Evolutionary conservation across 2,888 invertebrate species (phyloP).

Genomic region (Callimorpha dominula): DNA sequence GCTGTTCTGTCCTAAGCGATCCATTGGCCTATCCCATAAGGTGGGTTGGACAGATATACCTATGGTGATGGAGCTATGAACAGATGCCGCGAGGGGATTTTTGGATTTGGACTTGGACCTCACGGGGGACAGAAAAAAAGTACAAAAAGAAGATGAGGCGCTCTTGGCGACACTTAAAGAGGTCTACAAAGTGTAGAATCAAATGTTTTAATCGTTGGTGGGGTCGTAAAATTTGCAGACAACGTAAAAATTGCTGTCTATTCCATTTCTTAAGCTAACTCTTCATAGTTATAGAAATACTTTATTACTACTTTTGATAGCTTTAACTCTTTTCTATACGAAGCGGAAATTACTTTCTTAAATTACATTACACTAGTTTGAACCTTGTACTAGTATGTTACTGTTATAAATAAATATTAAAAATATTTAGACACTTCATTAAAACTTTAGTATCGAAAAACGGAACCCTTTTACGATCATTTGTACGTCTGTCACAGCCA

Average conservation of each 20-base stretch:
- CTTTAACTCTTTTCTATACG: not conserved
- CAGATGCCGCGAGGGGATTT: not conserved
- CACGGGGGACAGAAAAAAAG: not conserved
- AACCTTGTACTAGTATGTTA: not conserved
- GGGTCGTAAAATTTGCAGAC: not conserved
- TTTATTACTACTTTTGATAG: not conserved
- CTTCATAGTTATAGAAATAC: not conserved
- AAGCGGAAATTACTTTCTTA: not conserved
- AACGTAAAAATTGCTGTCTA: not conserved
- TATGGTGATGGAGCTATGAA: constrained; percentile 6
- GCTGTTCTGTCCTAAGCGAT: not conserved
- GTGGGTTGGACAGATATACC: not conserved
- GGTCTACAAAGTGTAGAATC: not conserved
- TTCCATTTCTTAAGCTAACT: not conserved
- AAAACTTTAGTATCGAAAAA: not conserved
- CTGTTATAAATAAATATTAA: not conserved
- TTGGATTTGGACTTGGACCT: not conserved
- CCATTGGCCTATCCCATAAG: not conserved
- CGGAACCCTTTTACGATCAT: too few species aligned
- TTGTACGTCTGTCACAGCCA: too few species aligned
- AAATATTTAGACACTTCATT: not conserved
- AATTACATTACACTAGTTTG: not conserved
- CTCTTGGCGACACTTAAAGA: constrained; percentile 4
- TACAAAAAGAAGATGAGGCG: constrained; percentile 5
- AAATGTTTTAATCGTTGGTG: not conserved